Evolutionary conservation across 2,797 vertebrate species (phyloP).

Genomic region (Coendou prehensilis): DNA sequence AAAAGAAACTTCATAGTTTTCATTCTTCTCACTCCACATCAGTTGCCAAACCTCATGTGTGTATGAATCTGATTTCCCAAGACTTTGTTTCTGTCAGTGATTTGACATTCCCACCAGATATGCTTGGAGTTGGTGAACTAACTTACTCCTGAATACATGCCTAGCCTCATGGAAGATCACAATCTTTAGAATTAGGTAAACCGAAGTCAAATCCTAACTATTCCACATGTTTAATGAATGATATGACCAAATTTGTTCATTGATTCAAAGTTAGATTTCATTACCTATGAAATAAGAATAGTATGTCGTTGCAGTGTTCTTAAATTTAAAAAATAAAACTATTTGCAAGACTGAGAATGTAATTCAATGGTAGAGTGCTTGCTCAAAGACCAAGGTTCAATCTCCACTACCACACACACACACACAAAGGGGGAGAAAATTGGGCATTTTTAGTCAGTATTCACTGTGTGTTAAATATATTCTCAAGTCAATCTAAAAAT

Average conservation of each 20-base stretch:
- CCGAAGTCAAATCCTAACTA: background rate
- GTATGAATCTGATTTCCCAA: background rate
- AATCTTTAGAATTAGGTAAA: slow-evolving; percentile 10
- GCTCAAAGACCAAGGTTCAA: background rate
- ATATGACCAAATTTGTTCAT: background rate
- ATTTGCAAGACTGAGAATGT: background rate
- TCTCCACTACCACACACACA: background rate
- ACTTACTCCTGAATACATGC: background rate
- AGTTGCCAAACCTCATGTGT: background rate
- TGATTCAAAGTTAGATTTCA: slow-evolving; percentile 1
- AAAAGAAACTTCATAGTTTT: background rate
- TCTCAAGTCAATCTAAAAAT: background rate
- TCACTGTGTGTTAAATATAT: background rate
- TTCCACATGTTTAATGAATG: background rate
- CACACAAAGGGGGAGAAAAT: background rate
- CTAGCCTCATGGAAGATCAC: background rate
- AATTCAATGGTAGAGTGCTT: background rate
- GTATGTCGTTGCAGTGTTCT: background rate
- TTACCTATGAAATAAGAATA: background rate
- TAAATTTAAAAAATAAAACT: slow-evolving; percentile 21
- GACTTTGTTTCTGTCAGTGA: background rate
- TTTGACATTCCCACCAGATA: background rate
- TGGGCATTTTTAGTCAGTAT: background rate
- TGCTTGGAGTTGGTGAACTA: background rate
- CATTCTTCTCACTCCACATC: background rate